Conservation (phyloP, 2,888 invertebrate genomes). For the Eilema depressum region DNA sequence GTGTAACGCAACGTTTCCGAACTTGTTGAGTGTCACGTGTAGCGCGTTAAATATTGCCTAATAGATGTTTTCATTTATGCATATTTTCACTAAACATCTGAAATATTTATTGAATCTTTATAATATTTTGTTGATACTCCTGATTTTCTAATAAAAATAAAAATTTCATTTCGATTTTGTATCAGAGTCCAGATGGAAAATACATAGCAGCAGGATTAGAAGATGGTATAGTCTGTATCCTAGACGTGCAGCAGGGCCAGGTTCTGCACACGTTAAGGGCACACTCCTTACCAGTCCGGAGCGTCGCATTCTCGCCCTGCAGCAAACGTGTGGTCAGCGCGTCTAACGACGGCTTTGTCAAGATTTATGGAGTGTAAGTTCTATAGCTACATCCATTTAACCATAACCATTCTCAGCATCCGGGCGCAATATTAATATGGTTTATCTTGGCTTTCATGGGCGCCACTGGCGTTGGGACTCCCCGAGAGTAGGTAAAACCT, state of each 20-base stretch:
- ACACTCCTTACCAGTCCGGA: constrained; percentile 96
- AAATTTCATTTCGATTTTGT: not conserved
- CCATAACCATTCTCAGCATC: not conserved
- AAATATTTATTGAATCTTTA: too few species aligned
- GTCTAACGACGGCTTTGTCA: constrained; percentile 97
- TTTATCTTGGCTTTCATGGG: too few species aligned
- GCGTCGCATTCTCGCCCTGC: constrained; percentile 96
- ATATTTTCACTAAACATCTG: too few species aligned
- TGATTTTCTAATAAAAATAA: not conserved
- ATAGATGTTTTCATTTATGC: too few species aligned
- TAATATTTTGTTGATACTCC: too few species aligned
- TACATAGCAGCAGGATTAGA: constrained; percentile 97
- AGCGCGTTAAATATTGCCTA: too few species aligned
- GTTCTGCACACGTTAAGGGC: constrained; percentile 96
- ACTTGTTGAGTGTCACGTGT: too few species aligned
- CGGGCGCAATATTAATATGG: not conserved
- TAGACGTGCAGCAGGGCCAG: constrained; percentile 95
- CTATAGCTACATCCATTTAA: not conserved
- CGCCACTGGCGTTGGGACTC: too few species aligned
- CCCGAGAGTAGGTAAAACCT: too few species aligned
- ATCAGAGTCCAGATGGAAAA: constrained; percentile 96
- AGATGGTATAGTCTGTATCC: constrained; percentile 97
- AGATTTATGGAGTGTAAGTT: constrained; percentile 96
- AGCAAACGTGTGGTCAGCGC: constrained; percentile 95
- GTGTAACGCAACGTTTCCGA: too few species aligned